A percentile compares a stretch with the other conserved stretches of the same genome.
These are phyloP conservation scores for Andricus grossulariae DNA, from an alignment of 1,140 invertebrate species.

Conservation along the genomic window DNA sequence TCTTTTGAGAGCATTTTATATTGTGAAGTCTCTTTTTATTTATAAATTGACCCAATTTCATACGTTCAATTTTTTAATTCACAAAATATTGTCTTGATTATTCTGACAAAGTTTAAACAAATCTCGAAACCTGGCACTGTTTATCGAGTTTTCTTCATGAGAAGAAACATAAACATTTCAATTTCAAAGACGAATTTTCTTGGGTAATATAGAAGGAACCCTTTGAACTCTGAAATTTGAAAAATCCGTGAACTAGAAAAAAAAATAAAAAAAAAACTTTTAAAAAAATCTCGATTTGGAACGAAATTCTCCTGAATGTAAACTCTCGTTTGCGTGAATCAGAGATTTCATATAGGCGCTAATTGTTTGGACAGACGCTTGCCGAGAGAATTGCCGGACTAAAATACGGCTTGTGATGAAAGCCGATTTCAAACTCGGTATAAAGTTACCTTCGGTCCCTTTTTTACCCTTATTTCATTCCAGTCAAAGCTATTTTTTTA, in stretches of 20 bases:
- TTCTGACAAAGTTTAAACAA: too few relatives aligned
- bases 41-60: too few relatives aligned
- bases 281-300: neutral
- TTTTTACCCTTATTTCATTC: neutral
- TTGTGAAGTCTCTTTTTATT: too few relatives aligned
- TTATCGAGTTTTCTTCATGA: too few relatives aligned
- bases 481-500: neutral
- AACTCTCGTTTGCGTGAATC: constrained; percentile 28
- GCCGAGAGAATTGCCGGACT: constrained; percentile 35
- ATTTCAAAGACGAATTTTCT: neutral
- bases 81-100: too few relatives aligned
- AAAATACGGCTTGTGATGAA: constrained; percentile 41
- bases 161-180: neutral
- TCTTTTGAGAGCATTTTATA: too few relatives aligned
- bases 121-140: too few relatives aligned
- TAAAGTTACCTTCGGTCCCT: neutral
- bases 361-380: constrained; percentile 48
- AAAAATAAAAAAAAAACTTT: neutral
- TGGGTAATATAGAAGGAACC: neutral
- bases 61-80: too few relatives aligned
- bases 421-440: constrained; percentile 6
- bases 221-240: constrained; percentile 13
- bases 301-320: neutral
- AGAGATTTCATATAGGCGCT: constrained; percentile 26
- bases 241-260: neutral